A percentile compares a stretch with the other conserved stretches of the same genome.
Conservation (phyloP, 2,797 vertebrate species). For the Corythornis leucogaster region DNA sequence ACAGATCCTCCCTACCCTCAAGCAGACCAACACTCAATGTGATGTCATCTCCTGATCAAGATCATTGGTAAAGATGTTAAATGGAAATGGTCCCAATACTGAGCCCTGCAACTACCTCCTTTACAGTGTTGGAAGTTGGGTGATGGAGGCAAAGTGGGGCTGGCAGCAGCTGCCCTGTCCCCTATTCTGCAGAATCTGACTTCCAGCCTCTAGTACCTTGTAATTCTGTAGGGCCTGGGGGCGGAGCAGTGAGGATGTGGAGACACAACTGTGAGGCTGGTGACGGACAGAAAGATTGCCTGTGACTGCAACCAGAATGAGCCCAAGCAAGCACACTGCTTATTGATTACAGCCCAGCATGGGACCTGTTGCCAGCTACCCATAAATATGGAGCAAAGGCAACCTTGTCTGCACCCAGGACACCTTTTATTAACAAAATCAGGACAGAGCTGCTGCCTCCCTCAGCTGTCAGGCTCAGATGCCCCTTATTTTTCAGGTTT, state of each 20-base stretch:
- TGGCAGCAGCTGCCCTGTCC: not conserved
- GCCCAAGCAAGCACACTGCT: fast-evolving
- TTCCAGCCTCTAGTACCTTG: not conserved
- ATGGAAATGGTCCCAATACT: no score
- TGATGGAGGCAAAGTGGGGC: not conserved
- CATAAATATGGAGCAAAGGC: constrained; percentile 11
- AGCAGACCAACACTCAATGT: no score
- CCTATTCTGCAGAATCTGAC: not conserved
- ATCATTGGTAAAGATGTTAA: no score
- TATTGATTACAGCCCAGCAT: not conserved
- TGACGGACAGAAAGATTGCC: not conserved
- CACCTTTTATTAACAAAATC: constrained; percentile 1
- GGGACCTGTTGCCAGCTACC: not conserved
- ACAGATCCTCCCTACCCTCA: no score
- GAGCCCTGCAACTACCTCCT: not conserved
- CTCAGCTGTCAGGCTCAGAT: not conserved
- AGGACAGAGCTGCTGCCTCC: not conserved
- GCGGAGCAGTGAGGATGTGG: not conserved
- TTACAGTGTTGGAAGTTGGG: not conserved
- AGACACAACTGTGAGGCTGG: not conserved
- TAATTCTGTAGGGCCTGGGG: not conserved
- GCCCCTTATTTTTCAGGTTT: not conserved
- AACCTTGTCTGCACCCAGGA: not conserved
- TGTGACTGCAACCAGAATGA: not conserved
- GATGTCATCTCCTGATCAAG: no score